Conservation (phyloP, 2,797 vertebrate genomes). For the Lophura swinhoii region DNA sequence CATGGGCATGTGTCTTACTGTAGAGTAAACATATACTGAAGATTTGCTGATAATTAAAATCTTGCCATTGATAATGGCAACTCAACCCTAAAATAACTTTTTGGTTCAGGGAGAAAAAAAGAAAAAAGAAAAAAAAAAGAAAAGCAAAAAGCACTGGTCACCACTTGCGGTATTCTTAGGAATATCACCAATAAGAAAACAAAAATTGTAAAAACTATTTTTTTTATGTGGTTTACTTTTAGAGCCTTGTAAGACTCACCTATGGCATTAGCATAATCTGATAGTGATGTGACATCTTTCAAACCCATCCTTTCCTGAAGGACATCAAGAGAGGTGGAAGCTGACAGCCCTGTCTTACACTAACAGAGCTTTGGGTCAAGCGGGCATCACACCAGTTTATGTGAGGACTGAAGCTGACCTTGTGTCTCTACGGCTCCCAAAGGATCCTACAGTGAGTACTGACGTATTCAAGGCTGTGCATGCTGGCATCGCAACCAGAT, state of each 20-base stretch:
- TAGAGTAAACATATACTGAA: background rate
- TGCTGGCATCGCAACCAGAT: background rate
- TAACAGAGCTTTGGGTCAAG: slow-evolving; percentile 21
- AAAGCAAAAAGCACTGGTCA: background rate
- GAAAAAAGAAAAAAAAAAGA: background rate
- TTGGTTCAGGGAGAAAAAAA: background rate
- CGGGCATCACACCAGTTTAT: background rate
- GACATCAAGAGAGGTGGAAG: slow-evolving; percentile 27
- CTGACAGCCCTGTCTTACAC: slow-evolving; percentile 3
- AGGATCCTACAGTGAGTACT: background rate
- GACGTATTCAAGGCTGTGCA: background rate
- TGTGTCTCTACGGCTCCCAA: background rate
- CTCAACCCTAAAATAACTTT: background rate
- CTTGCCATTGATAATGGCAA: background rate
- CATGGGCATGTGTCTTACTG: background rate
- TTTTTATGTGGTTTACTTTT: background rate
- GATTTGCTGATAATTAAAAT: background rate
- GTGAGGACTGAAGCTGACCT: background rate
- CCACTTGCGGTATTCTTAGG: background rate
- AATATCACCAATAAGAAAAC: background rate
- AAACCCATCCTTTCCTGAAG: slow-evolving; percentile 31
- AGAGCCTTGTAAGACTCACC: slow-evolving; percentile 6
- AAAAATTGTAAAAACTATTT: background rate
- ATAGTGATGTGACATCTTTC: slow-evolving; percentile 13
- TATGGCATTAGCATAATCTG: slow-evolving; percentile 13